Percentiles rank a stretch among this genome's conserved stretches.
Evolutionary conservation across 2,113 vertebrate genomes (phyloP).

Genomic region (Rhinopithecus roxellana): DNA sequence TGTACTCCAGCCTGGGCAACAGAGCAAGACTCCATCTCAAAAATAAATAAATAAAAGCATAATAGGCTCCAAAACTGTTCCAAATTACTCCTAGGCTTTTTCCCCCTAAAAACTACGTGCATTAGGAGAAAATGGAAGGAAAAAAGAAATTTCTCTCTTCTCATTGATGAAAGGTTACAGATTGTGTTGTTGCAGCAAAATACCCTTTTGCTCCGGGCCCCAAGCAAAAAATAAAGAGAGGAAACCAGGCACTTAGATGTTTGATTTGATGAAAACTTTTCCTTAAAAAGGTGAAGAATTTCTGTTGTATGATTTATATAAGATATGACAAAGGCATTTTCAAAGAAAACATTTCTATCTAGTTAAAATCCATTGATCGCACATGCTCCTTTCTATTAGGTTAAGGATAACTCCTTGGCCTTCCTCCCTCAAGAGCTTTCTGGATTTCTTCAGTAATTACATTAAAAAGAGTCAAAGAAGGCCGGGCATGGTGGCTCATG

Average conservation of each 20-base stretch:
- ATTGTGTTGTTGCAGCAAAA: constrained; percentile 43
- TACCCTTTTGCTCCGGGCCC: constrained; percentile 15
- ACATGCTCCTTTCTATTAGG: not conserved
- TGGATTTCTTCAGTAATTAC: constrained; percentile 29
- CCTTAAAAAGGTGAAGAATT: constrained; percentile 30
- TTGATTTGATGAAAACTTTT: constrained; percentile 49
- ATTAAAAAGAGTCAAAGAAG: not conserved
- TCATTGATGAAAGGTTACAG: constrained; percentile 23
- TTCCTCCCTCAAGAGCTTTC: not conserved
- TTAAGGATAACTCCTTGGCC: not conserved
- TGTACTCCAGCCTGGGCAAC: too few species aligned
- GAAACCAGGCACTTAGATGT: constrained; percentile 14
- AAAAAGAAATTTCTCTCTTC: constrained; percentile 54
- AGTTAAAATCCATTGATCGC: constrained; percentile 20
- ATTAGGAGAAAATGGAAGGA: not conserved
- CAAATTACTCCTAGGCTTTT: not conserved
- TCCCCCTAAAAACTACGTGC: not conserved
- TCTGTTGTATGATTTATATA: constrained; percentile 29
- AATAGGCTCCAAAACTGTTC: not conserved
- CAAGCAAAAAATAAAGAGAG: constrained; percentile 42
- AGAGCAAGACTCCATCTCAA: too few species aligned
- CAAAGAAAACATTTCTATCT: not conserved
- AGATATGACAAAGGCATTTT: constrained; percentile 31
- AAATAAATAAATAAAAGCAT: not conserved
- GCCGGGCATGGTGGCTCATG: rapidly evolving